A percentile compares a stretch with the other conserved stretches of the same genome.
Conservation (phyloP, 1,140 invertebrate genomes). For the Drosophila aff. region DNA sequence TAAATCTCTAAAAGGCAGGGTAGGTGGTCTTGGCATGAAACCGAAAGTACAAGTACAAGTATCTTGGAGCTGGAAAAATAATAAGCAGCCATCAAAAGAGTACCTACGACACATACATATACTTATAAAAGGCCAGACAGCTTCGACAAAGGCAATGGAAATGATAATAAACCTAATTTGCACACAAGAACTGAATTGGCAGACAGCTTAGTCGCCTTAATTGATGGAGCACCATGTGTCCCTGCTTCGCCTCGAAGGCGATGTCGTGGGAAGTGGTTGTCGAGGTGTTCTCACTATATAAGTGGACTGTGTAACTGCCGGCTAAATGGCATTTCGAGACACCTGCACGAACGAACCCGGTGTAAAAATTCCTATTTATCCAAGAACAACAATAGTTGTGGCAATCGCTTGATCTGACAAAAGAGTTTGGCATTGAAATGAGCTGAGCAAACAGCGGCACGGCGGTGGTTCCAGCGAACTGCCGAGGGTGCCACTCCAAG, state of each 20-base stretch:
- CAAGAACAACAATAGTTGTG: conserved; percentile 44
- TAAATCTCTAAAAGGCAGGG: neutral
- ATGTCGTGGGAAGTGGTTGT: conserved; percentile 43
- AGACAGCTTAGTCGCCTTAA: conserved; percentile 49
- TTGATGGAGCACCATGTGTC: conserved; percentile 26
- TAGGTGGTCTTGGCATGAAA: neutral
- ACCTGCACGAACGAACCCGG: conserved; percentile 50
- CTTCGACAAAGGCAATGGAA: conserved; percentile 32
- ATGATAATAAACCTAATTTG: conserved; percentile 52
- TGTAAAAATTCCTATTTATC: conserved; percentile 34
- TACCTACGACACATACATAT: neutral
- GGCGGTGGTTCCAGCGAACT: conserved; percentile 10
- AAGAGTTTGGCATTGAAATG: conserved; percentile 52
- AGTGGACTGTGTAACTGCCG: conserved; percentile 17
- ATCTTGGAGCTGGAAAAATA: conserved; percentile 20
- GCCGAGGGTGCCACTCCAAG: conserved; percentile 3
- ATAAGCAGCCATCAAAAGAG: conserved; percentile 18
- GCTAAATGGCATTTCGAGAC: conserved; percentile 63
- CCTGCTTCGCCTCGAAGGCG: conserved; percentile 15
- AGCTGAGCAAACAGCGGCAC: conserved; percentile 24
- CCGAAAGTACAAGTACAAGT: conserved; percentile 29
- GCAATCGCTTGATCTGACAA: conserved; percentile 41
- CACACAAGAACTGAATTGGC: conserved; percentile 34
- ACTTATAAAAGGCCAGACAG: conserved; percentile 15
- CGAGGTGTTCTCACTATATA: conserved; percentile 35